Percentiles rank a stretch among this genome's conserved stretches.
Evolutionary conservation across 2,888 invertebrate genomes (phyloP).

Genomic region (Cephalotes varians): DNA sequence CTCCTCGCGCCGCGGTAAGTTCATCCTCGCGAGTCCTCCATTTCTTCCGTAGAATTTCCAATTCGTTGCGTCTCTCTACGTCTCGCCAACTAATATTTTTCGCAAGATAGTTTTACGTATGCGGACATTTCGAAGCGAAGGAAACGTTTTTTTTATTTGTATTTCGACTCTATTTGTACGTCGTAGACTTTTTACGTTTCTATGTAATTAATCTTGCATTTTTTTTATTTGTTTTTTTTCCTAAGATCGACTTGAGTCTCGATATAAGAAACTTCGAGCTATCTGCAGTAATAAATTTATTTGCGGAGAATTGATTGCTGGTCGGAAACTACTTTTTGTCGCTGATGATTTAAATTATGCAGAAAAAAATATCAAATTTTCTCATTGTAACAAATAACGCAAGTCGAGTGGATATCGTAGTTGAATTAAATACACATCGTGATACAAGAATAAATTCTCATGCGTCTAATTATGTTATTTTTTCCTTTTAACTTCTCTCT

Average conservation of each 20-base stretch:
- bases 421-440: background rate
- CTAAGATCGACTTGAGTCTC: background rate
- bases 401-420: background rate
- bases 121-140: background rate
- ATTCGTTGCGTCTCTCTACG: background rate
- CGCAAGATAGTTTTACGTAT: background rate
- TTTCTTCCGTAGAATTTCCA: background rate
- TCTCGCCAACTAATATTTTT: background rate
- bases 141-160: no score
- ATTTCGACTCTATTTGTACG: no score
- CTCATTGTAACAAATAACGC: background rate
- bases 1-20: background rate
- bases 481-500: background rate
- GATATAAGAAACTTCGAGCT: background rate
- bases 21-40: background rate
- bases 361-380: background rate
- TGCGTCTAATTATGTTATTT: background rate
- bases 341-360: background rate
- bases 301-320: background rate
- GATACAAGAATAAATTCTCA: slow-evolving; percentile 14
- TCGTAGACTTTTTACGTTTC: background rate
- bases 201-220: background rate
- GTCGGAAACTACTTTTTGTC: background rate
- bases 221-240: background rate
- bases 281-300: background rate